These are phyloP conservation scores for Pollenia angustigena DNA, from an alignment of 2,888 invertebrate genomes.

Conservation along the genomic window DNA sequence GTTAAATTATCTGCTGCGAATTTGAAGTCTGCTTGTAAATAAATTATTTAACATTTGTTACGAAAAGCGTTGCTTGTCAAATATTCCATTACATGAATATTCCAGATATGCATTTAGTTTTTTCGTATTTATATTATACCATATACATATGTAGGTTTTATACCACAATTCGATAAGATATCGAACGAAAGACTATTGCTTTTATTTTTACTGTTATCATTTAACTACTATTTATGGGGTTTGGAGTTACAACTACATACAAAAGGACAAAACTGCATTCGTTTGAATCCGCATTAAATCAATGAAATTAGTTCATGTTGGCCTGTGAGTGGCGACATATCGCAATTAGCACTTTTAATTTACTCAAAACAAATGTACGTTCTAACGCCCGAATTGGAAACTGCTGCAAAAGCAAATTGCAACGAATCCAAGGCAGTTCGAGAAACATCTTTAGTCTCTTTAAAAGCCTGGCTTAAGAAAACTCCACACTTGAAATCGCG, in stretches of 20 bases:
- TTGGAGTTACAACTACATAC: slow-evolving; percentile 2
- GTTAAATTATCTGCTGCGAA: background rate
- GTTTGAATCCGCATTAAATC: background rate
- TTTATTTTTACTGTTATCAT: slow-evolving; percentile 18
- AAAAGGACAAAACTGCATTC: slow-evolving; percentile 3
- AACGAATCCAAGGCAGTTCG: slow-evolving; percentile 76
- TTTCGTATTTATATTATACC: background rate
- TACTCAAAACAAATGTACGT: slow-evolving; percentile 34
- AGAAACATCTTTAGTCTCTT: slow-evolving; percentile 65
- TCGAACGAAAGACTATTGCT: slow-evolving; percentile 10
- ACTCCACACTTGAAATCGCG: slow-evolving; percentile 77
- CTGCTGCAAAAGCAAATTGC: slow-evolving; percentile 77
- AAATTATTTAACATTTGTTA: slow-evolving; percentile 32
- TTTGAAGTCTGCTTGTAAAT: no score
- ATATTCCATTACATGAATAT: slow-evolving; percentile 11
- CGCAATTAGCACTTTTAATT: background rate
- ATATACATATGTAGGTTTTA: slow-evolving; percentile 2
- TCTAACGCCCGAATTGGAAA: slow-evolving; percentile 69
- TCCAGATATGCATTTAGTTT: background rate
- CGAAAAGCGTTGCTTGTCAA: slow-evolving; percentile 12
- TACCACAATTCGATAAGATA: slow-evolving; percentile 38
- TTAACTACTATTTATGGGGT: background rate
- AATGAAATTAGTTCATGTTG: slow-evolving; percentile 35
- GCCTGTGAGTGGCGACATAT: background rate
- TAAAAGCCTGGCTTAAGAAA: slow-evolving; percentile 78